Conservation (phyloP, 1,140 invertebrate genomes). For the Paraescarpia echinospica region DNA sequence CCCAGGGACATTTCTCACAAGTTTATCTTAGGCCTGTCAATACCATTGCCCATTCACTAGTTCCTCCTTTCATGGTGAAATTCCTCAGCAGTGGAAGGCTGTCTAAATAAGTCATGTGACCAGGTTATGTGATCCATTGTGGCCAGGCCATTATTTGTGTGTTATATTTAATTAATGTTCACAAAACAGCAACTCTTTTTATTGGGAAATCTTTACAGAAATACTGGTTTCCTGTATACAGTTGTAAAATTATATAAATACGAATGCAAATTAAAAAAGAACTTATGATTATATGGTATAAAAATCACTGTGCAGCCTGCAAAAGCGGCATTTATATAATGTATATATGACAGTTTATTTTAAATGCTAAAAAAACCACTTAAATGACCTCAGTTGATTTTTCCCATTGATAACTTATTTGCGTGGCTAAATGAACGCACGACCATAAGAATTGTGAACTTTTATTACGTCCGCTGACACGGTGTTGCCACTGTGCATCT, state of each 20-base stretch:
- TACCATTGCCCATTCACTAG: background rate
- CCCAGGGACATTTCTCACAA: background rate
- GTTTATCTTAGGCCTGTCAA: background rate
- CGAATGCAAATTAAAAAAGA: background rate
- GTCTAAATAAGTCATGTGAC: background rate
- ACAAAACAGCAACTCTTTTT: background rate
- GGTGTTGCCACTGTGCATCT: background rate
- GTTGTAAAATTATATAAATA: background rate
- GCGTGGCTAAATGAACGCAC: no score
- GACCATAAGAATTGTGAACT: no score
- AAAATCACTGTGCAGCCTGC: background rate
- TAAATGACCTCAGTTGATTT: background rate
- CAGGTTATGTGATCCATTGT: background rate
- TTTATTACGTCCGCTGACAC: no score
- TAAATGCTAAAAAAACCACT: background rate
- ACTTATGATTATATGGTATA: background rate
- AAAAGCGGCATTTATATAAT: background rate
- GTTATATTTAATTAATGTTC: background rate
- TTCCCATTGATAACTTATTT: no score
- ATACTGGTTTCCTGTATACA: background rate
- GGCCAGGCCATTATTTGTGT: background rate
- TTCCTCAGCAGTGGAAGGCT: background rate
- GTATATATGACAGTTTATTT: background rate
- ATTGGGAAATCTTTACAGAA: background rate
- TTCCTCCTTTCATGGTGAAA: background rate